Conservation (phyloP, 1,140 invertebrate species). For the Chironomus striatipennis region DNA sequence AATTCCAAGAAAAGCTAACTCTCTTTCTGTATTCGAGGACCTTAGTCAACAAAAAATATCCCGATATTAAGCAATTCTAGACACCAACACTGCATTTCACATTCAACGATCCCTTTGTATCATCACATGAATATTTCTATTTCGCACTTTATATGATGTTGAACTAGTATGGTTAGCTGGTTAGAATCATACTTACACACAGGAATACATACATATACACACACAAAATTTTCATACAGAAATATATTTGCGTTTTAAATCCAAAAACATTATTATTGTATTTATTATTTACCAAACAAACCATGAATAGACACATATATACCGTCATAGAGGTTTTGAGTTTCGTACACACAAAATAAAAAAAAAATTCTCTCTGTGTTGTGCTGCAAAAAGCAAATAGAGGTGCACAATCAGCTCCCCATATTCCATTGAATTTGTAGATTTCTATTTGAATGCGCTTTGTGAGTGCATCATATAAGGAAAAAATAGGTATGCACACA, state of each 20-base stretch:
- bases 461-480: neutral
- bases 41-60: too few species aligned
- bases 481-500: too few species aligned
- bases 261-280: slow-evolving; percentile 10
- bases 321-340: neutral
- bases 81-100: too few species aligned
- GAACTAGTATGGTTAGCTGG: neutral
- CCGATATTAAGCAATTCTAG: too few species aligned
- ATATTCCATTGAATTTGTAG: neutral
- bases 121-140: slow-evolving; percentile 1
- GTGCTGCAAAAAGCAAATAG: neutral
- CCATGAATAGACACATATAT: slow-evolving; percentile 1
- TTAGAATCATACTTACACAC: too few species aligned
- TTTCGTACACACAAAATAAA: neutral
- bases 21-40: too few species aligned
- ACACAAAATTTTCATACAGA: too few species aligned
- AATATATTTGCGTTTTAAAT: neutral
- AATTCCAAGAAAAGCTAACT: too few species aligned
- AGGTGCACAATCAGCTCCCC: neutral
- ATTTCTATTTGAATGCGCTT: slow-evolving; percentile 2
- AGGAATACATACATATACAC: too few species aligned
- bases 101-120: neutral
- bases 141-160: neutral
- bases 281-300: slow-evolving; percentile 14
- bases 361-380: neutral